Conservation (phyloP, 1,140 invertebrate genomes). For the Chymomyza costata region DNA sequence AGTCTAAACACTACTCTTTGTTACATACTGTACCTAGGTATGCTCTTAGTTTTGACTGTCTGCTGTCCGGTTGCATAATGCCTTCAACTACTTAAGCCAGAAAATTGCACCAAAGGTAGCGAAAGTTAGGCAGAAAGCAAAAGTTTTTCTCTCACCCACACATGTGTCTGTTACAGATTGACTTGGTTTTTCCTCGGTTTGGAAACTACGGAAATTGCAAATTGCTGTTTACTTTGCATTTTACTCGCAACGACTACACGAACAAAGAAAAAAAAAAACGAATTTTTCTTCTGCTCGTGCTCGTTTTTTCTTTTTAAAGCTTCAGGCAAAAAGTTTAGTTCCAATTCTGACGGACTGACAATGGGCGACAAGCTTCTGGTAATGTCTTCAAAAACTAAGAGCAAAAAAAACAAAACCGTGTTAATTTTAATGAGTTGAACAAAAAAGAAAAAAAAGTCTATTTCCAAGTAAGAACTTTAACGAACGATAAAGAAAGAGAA, state of each 20-base stretch:
- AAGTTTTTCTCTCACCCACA: slow-evolving; percentile 37
- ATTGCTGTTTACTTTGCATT: slow-evolving; percentile 68
- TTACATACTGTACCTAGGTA: too few relatives aligned
- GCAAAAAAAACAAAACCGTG: slow-evolving; percentile 5
- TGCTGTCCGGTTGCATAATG: too few relatives aligned
- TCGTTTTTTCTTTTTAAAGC: too few relatives aligned
- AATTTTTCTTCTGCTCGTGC: slow-evolving; percentile 41
- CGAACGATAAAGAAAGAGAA: slow-evolving; percentile 12
- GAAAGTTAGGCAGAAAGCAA: too few relatives aligned
- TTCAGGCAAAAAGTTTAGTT: too few relatives aligned
- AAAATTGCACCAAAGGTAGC: slow-evolving; percentile 67
- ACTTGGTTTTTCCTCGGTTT: background rate
- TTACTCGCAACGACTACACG: slow-evolving; percentile 50
- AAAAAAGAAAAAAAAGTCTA: slow-evolving; percentile 4
- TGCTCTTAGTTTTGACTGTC: too few relatives aligned
- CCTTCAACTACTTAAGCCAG: slow-evolving; percentile 61
- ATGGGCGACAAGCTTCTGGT: too few relatives aligned
- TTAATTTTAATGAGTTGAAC: too few relatives aligned
- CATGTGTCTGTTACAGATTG: slow-evolving; percentile 6
- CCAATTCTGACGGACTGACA: too few relatives aligned
- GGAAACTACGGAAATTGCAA: slow-evolving; percentile 62
- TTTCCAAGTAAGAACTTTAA: background rate
- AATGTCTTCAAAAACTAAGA: too few relatives aligned
- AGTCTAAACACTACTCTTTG: too few relatives aligned
- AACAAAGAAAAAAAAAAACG: slow-evolving; percentile 5